Conservation (phyloP, 2,113 vertebrate genomes). For the Phyllopteryx taeniolatus region DNA sequence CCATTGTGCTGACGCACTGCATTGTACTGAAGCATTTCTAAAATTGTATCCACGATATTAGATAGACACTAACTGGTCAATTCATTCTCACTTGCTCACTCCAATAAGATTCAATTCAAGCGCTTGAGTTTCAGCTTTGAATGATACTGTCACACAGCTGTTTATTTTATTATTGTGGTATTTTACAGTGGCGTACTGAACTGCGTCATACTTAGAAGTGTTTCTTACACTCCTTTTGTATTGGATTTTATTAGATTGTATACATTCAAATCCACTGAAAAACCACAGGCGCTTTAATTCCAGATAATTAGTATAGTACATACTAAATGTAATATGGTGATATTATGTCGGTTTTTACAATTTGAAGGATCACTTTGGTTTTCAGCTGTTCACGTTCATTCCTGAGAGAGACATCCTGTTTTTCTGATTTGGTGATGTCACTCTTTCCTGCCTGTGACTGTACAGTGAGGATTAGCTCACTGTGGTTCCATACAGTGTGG, state of each 20-base stretch:
- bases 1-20: not conserved
- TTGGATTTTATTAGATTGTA: not conserved
- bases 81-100: not conserved
- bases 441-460: conserved; percentile 44
- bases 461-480: conserved; percentile 14
- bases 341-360: not conserved
- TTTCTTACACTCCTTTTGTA: not conserved
- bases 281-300: not conserved
- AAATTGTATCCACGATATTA: too few relatives aligned
- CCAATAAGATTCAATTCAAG: not conserved
- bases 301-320: not conserved
- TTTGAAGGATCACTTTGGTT: conserved; percentile 21
- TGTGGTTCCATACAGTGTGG: conserved; percentile 2
- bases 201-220: not conserved
- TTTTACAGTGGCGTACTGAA: not conserved
- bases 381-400: conserved; percentile 32
- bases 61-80: not conserved
- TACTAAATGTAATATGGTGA: not conserved
- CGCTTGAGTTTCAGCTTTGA: not conserved
- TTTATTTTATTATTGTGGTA: not conserved
- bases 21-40: not conserved
- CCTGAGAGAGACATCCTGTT: conserved; percentile 57
- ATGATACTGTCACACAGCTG: not conserved
- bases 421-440: conserved; percentile 41
- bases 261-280: not conserved